Base-by-base conservation (phyloP, 2,888 invertebrate species). In the Xylophagus ater region DNA sequence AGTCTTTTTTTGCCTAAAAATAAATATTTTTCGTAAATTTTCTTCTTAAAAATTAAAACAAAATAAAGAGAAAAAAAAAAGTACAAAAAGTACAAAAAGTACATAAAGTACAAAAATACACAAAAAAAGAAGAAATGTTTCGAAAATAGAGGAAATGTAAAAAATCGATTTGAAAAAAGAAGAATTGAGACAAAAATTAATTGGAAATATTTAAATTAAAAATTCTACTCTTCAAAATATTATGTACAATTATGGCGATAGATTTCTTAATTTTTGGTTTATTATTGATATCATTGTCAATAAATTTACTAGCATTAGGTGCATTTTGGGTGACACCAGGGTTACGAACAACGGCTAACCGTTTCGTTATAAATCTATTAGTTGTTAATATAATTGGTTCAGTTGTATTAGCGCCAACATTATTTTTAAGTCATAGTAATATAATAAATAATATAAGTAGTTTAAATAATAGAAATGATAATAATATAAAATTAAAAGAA, bases 311-410 rank as follows among this genome's bases (percentile, higher is more conserved):
- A 53, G 65, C 65, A 43, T 52, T 65, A 50, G 60, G 63, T 49
- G 65, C 65, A 42, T 65, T 65, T 47, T 65, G 65, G 65, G 59
- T 63, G 50, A 65, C 65, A 46, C 65, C 65, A 37, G 60, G 60
- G 44, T 51, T 65, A 45, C 61, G 65, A 49, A 65, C 65, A 45
- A 65, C 62, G 42, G 63, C 65, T 36, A 65, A 65, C 51, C 65
- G 65, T 10, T 65, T 65, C 44, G 65, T 65, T 45, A 65, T 65
- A 43, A 65, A 65, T 51, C 49, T 65, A 42, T 50, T 65, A 34
- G 55, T 63, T 46, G 62, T 63, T 43, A 65, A 65, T 47, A 47
- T 65, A 34, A 55, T 60, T 31, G 63, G 62, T 26, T 65, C 64
- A 53, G 50, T 59, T 41, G 59, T 61, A 31, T 47, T 65, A 42